Evolutionary conservation across 2,113 vertebrate genomes (phyloP), one percentile per base, ranked within the genome.

Genomic region (Bambusicola thoracicus): DNA sequence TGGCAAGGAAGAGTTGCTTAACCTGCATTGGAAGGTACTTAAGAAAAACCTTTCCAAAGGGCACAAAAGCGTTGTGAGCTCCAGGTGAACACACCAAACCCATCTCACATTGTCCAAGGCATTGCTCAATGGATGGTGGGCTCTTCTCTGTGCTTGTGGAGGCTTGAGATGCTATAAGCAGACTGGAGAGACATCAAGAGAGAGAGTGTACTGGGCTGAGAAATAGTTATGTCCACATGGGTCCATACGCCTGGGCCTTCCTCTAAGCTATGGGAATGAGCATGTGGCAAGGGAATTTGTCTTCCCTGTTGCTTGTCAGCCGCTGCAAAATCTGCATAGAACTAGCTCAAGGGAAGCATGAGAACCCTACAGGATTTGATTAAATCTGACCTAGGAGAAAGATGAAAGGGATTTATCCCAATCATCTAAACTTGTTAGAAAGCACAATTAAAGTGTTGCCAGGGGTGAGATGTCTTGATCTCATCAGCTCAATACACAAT

Each of bases 81-180:
- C 44, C 13, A 70, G 3, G 1, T 16, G 24, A 13, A 25, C 6
- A 24, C 30, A 38, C 41, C 55, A 67, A 62, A 73, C 14, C 20
- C 51, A 10, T 58, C 36, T 46, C 13, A 22, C 15, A 3, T 36
- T 55, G 55, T 20, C 22, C 13, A 32, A 85, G 13, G 15, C 34
- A 30, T 65, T 67, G 19, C 7, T 6, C 38, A 36, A 3, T 36
- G 27, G 15, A 3, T 6, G 1, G 0, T 32, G 20, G 53, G 53
- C 19, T 65, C 19, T 87, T 61, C 16, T 61, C 22, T 3, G 1
- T 41, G 13, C 13, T 58, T 59, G 7, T 67, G 10, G 20, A 59
- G 46, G 15, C n/a, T 40, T 51, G 24, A 88, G 76, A 13, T 59
- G 29, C 17, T 51, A 20, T 29, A 69, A n/a, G 13, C 48, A 51